Conservation (phyloP, 2,797 vertebrate genomes). For the Sarcophilus harrisii region DNA sequence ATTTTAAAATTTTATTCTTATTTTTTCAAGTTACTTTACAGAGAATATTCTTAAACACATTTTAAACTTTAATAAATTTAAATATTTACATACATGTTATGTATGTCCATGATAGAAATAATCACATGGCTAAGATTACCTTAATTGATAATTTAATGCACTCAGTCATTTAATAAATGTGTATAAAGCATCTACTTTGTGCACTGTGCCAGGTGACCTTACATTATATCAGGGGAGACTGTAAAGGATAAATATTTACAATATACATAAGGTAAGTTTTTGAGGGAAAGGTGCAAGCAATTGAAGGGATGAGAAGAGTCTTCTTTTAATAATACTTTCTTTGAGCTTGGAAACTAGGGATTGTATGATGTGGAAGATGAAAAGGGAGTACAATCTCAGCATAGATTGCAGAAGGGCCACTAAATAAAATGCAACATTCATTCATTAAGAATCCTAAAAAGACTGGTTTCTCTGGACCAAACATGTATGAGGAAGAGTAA, state of each 20-base stretch:
- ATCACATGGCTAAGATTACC: neutral
- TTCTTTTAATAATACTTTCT: neutral
- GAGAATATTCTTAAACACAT: neutral
- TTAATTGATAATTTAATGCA: neutral
- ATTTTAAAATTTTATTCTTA: neutral
- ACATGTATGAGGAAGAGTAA: neutral
- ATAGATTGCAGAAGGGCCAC: neutral
- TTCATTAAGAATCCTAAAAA: neutral
- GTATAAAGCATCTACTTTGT: neutral
- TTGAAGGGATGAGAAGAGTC: neutral
- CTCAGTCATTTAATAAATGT: neutral
- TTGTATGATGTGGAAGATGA: neutral
- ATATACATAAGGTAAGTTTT: neutral
- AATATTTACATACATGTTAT: neutral
- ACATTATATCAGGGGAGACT: neutral
- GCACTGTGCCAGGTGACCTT: neutral
- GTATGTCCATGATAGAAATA: neutral
- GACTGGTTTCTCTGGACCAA: neutral
- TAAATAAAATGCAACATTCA: neutral
- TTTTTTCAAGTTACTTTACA: neutral
- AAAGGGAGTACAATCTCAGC: neutral
- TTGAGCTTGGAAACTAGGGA: neutral
- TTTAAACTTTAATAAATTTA: neutral
- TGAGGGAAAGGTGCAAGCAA: neutral
- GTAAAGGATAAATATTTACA: neutral